A percentile compares a stretch with the other conserved stretches of the same genome.
Evolutionary conservation across 1,140 invertebrate species (phyloP).

Genomic region (Conus betulinus): DNA sequence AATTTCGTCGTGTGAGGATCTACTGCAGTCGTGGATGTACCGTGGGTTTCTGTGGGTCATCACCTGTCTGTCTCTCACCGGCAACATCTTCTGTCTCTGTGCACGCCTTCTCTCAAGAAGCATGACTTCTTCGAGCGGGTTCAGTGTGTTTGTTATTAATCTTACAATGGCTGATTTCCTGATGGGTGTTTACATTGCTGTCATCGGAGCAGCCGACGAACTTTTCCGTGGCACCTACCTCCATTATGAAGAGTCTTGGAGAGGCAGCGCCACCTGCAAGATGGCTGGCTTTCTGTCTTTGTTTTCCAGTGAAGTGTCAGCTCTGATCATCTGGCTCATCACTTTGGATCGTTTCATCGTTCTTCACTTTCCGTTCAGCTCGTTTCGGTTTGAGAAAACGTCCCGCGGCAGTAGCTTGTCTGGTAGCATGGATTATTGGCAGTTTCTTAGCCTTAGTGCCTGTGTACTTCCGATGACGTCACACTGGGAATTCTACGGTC

Average conservation of each 20-base stretch:
- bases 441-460: slow-evolving; percentile 39
- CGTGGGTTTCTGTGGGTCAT: slow-evolving; percentile 53
- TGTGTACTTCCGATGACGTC: slow-evolving; percentile 21
- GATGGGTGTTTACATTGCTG: slow-evolving; percentile 66
- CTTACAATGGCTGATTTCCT: slow-evolving; percentile 60
- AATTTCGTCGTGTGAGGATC: slow-evolving; percentile 56
- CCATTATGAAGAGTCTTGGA: slow-evolving; percentile 54
- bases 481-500: slow-evolving; percentile 50
- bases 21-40: slow-evolving; percentile 40
- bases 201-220: slow-evolving; percentile 60
- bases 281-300: slow-evolving; percentile 59
- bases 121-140: slow-evolving; percentile 7
- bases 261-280: slow-evolving; percentile 50
- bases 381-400: background rate
- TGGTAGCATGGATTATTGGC: slow-evolving; percentile 31
- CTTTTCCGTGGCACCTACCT: slow-evolving; percentile 55
- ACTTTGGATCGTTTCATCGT: slow-evolving; percentile 52
- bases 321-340: slow-evolving; percentile 57
- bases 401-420: slow-evolving; percentile 34
- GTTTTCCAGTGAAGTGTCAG: slow-evolving; percentile 61
- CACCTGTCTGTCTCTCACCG: slow-evolving; percentile 43
- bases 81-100: slow-evolving; percentile 51
- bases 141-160: slow-evolving; percentile 54
- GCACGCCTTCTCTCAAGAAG: background rate
- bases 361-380: slow-evolving; percentile 30